Base-by-base conservation (phyloP, 92 coral and sea anemone genomes). In the Virgularia gustaviana region DNA sequence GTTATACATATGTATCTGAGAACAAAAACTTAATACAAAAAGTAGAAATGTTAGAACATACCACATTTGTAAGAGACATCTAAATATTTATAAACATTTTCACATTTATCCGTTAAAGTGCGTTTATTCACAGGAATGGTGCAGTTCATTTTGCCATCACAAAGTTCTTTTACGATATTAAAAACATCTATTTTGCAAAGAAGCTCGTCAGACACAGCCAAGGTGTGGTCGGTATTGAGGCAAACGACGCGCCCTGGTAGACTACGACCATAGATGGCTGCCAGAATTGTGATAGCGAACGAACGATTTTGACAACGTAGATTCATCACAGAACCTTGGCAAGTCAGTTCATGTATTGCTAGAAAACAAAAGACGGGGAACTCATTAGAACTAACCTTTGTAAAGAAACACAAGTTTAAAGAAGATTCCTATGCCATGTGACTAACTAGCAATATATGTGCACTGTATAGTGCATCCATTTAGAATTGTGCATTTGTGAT, bases 261-360 rank as follows among this genome's bases (percentile, higher is more conserved):
- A 3, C 70, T 55, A 44, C 97, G 83, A 42, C 97, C 97, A 72
- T 85, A 91, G 11, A 25, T 34, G 11, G 87, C 97, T 10, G 87
- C 37, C 68, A 47, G 38, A 31, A 91, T 85, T 9, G 38, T 30
- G 71, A 91, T 70, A n/a, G 65, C 87, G 63, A 61, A 74, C 15
- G 90, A 85, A 3, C 83, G 29, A 86, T 88, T 85, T n/a, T 16
- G 51, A 44, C 97, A 91, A 1, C 70, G 63, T 51, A 88, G 64
- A 15, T 56, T 75, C 20, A 81, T 55, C 16, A 51, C 73, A 0
- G 83, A 37, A 16, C 83, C 83, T 52, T 91, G 84, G 49, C 97
- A 91, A 9, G 57, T 25, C 13, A 85, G 56, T 3, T 49, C 49
- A 79, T 49, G 80, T 56, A 38, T 61, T 55, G 64, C 34, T 52